phyloP scores from a whole-genome alignment of 1,140 invertebrate species.

The Dryas iulia region DNA sequence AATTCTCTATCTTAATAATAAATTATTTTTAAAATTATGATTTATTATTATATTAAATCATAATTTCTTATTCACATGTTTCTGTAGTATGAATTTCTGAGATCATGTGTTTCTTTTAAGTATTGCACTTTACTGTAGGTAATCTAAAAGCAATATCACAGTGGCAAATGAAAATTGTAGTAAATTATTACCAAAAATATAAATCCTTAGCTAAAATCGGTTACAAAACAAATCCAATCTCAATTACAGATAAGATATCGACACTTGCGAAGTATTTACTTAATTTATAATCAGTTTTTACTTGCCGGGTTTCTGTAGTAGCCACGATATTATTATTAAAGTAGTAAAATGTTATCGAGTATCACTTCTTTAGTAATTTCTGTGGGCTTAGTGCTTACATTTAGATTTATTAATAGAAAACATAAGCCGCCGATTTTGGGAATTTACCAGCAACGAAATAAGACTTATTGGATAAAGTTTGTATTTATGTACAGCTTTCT shows the following conservation, averaged over 20 bases:
- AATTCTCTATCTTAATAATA: no score
- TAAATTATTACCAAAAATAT: background rate
- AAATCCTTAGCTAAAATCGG: background rate
- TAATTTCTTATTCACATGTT: no score
- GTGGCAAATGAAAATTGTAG: no score
- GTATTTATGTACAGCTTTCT: slow-evolving; percentile 71
- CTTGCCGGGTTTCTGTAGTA: background rate
- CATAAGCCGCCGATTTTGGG: slow-evolving; percentile 73
- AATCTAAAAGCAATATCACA: no score
- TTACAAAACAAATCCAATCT: background rate
- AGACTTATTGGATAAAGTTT: slow-evolving; percentile 77
- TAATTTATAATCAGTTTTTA: background rate
- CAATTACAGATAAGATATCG: background rate
- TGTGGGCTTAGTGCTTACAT: slow-evolving; percentile 46
- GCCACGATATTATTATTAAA: background rate
- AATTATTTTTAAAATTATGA: no score
- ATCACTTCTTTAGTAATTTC: slow-evolving; percentile 43
- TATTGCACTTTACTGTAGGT: no score
- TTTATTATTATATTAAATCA: no score
- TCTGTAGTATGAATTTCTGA: no score
- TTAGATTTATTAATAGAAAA: slow-evolving; percentile 56
- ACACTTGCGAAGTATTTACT: background rate
- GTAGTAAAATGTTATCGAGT: slow-evolving; percentile 28
- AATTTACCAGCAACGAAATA: slow-evolving; percentile 77
- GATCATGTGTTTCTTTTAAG: no score